Base-by-base conservation (phyloP, 2,797 vertebrate genomes). In the Oreortyx pictus region DNA sequence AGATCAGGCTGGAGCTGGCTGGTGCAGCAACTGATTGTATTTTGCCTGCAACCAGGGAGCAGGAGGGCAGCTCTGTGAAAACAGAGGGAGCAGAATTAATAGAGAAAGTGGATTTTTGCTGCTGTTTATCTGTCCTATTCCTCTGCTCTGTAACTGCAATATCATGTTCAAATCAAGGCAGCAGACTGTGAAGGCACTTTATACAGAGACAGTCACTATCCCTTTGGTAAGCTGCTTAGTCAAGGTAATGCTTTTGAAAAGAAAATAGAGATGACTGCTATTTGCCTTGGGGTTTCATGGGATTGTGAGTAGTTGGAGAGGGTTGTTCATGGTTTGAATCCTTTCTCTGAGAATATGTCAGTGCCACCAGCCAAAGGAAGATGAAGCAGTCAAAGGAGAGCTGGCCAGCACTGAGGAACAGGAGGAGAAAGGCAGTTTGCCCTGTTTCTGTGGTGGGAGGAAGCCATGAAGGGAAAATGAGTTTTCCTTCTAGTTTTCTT, bases 181-280 rank as follows among this genome's bases (percentile, higher is more conserved):
- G 90, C 20, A 5, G 92, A 92, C 20, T 71, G 7, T 95, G 94
- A 88, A 83, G 79, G 73, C 72, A 2, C 82, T 89, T 90, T 78
- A 57, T 19, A 3, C 82, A 76, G 70, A 88, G 70, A 24, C 79
- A 70, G 71, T 77, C 74, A 18, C 89, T 84, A 39, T 60, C 71
- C 92, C 90, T 71, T 76, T 64, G 67, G 76, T 92, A 89, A 95
- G 94, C 92, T 93, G 95, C 93, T 95, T 88, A 95, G 93, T 78
- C 93, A 90, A 92, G 67, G 93, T 88, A 39, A 43, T 83, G 92
- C 85, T 85, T 91, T 62, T 76, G 82, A 91, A 94, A 92, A 70
- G 95, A 76, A 94, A 96, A 91, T 76, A 79, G 95, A 93, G 90
- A 90, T 86, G 95, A 39, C 82, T 94, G 76, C 86, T 94, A 89